Evolutionary conservation across 2,888 invertebrate species (phyloP).

Genomic region (Eupeodes latifasciatus): DNA sequence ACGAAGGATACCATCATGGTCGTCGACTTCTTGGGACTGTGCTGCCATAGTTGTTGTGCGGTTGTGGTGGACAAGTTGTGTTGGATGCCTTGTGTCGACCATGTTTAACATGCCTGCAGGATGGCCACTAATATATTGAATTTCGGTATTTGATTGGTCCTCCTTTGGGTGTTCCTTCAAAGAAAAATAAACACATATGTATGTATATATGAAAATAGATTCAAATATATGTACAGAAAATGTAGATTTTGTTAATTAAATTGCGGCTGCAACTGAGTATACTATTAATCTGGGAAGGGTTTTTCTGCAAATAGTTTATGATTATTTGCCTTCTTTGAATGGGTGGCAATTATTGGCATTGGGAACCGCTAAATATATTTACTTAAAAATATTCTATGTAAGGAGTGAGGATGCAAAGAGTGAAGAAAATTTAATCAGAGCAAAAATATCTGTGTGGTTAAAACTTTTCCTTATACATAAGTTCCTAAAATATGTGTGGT

Average conservation of each 20-base stretch:
- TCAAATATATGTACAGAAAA: background rate
- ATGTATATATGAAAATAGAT: background rate
- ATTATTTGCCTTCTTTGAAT: background rate
- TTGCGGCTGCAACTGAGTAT: constrained; percentile 23
- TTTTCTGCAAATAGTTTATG: background rate
- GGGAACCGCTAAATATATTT: background rate
- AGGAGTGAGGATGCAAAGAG: background rate
- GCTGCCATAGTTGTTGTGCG: constrained; percentile 51
- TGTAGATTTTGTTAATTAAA: constrained; percentile 50
- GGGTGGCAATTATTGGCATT: background rate
- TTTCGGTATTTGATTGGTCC: constrained; percentile 44
- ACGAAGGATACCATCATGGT: constrained; percentile 70
- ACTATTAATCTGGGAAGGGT: background rate
- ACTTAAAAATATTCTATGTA: background rate
- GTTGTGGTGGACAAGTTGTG: constrained; percentile 36
- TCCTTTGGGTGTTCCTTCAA: constrained; percentile 51
- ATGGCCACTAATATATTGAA: constrained; percentile 70
- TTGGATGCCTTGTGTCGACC: constrained; percentile 49
- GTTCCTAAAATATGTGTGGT: background rate
- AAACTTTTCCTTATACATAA: background rate
- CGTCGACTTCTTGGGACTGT: constrained; percentile 71
- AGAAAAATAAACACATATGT: constrained; percentile 10
- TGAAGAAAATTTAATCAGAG: background rate
- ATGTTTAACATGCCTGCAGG: constrained; percentile 59
- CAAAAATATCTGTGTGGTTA: background rate